phyloP scores from a whole-genome alignment of 2,888 invertebrate species.

The Balanococcus diminutus region DNA sequence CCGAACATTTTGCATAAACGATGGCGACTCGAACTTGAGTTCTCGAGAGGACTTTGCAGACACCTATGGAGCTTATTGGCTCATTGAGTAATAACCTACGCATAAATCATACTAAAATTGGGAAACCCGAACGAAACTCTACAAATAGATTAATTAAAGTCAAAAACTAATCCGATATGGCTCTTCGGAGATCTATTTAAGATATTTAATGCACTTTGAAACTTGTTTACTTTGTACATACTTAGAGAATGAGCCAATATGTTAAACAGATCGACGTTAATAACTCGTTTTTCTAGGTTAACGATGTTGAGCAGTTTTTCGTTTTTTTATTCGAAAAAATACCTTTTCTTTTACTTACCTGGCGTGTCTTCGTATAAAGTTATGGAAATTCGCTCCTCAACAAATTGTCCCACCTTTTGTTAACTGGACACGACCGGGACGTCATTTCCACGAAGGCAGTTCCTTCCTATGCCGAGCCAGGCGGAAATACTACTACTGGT shows the following conservation, averaged over 20 bases:
- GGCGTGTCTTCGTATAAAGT: too few relatives aligned
- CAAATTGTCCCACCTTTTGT: neutral
- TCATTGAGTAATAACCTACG: neutral
- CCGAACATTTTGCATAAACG: neutral
- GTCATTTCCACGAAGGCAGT: too few relatives aligned
- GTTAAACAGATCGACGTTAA: neutral
- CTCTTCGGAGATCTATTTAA: neutral
- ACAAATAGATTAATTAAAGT: neutral
- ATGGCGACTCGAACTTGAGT: neutral
- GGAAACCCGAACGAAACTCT: neutral
- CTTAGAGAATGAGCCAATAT: neutral
- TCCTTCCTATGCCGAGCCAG: neutral
- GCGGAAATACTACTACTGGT: neutral
- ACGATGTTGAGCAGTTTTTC: neutral
- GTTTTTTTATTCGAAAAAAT: neutral
- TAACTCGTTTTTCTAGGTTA: constrained; percentile 7
- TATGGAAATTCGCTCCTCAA: neutral
- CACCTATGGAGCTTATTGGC: neutral
- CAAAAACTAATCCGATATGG: neutral
- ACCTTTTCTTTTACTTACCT: neutral
- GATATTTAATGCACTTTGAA: neutral
- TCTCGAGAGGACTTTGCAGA: neutral
- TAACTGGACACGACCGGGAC: neutral
- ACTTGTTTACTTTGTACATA: neutral
- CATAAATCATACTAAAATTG: neutral